Evolutionary conservation across 2,113 vertebrate genomes (phyloP), one percentile per base, ranked within the genome.

Genomic region (Cyrtonyx montezumae): DNA sequence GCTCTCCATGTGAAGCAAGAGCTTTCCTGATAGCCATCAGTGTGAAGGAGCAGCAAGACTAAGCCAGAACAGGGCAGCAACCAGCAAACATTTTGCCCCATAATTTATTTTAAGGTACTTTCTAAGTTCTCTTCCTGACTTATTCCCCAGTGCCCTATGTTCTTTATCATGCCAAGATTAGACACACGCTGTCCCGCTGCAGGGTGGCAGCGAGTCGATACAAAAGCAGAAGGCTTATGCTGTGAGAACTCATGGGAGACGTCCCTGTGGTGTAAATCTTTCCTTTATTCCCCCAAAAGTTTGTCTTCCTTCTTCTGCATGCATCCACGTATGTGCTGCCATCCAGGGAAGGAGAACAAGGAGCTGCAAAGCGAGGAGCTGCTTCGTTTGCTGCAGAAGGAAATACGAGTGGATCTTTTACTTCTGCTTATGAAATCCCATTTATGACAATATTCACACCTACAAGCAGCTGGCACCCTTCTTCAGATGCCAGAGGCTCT

Each of bases 391-490:
- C 56, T 56, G 30, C 9, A 40, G 63, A 42, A 89, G 80, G 66
- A 75, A 83, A 32, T 17, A 23, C 0, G 34, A 88, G 88, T 4
- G 12, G 76, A 59, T 83, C 80, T 79, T 91, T 77, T 68, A 34
- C 30, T 87, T 26, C 66, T 84, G 91, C 88, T 87, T 87, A 53
- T 45, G 84, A 76, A 82, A 88, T 81, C 58, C 84, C 94, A 63
- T 10, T 84, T 18, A 77, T 85, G 91, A 92, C 84, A 63, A 13
- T 9, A 68, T 73, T 93, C 94, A 87, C 95, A 93, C 96, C 94
- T 85, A 16, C 82, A 83, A 95, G 95, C 94, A 96, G 91, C 96
- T 96, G 92, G 91, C 77, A 68, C 86, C 88, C 62, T 81, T 25
- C 92, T 95, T n/a, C 79, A 0, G 11, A 40, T 36, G 88, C 70